Evolutionary conservation across 2,113 vertebrate genomes (phyloP).

Genomic region (Cercopithecus mona): DNA sequence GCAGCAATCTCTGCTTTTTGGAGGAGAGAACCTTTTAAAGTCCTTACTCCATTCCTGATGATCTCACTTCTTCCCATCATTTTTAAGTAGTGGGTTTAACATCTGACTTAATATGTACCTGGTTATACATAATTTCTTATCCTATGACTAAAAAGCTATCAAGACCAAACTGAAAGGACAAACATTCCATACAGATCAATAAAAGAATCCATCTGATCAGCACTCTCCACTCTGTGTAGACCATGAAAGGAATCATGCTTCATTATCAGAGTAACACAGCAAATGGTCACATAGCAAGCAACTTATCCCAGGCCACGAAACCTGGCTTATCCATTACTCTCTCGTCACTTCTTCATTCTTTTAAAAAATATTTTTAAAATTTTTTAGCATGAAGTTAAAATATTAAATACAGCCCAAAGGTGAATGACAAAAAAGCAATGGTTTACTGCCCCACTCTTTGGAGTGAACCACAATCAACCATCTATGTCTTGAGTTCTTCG

Average conservation of each 20-base stretch:
- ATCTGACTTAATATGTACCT: neutral
- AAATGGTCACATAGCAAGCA: neutral
- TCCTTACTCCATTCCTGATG: neutral
- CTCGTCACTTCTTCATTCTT: neutral
- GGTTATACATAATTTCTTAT: neutral
- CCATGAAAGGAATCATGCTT: neutral
- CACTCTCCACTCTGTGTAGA: neutral
- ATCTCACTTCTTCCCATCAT: neutral
- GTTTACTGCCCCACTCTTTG: neutral
- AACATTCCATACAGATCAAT: neutral
- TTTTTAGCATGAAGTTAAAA: neutral
- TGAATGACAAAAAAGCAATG: neutral
- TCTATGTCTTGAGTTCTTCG: neutral
- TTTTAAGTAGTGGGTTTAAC: neutral
- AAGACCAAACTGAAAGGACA: neutral
- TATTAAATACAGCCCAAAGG: neutral
- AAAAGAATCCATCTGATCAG: neutral
- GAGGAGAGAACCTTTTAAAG: neutral
- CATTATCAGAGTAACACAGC: neutral
- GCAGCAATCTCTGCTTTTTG: neutral
- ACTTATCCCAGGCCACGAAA: neutral
- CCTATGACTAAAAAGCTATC: neutral
- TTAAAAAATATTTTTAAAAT: neutral
- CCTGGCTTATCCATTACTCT: neutral
- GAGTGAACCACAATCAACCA: neutral